Percentiles rank a stretch among this genome's conserved stretches.
phyloP scores from a whole-genome alignment of 2,888 invertebrate genomes.

The Eupithecia vulgata region DNA sequence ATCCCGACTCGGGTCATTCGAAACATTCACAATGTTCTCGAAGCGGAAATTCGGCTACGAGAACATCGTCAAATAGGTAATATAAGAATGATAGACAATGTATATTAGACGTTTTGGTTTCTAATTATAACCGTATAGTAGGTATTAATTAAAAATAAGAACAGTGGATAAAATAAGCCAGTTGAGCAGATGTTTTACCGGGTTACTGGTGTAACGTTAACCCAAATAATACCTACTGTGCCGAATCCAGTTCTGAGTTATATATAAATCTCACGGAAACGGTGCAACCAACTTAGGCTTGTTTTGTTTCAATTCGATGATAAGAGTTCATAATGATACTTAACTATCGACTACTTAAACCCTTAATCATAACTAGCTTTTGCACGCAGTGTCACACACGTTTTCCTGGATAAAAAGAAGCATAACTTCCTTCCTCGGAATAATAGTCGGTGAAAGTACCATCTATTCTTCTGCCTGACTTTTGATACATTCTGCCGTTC shows the following conservation, averaged over 20 bases:
- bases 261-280: slow-evolving; percentile 56
- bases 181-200: slow-evolving; percentile 54
- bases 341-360: too few species aligned
- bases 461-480: too few species aligned
- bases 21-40: too few species aligned
- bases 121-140: background rate
- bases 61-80: background rate
- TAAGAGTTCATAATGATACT: background rate
- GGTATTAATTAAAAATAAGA: slow-evolving; percentile 29
- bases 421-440: too few species aligned
- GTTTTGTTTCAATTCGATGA: slow-evolving; percentile 26
- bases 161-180: slow-evolving; percentile 36
- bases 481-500: too few species aligned
- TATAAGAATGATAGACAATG: background rate
- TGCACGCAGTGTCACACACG: too few species aligned
- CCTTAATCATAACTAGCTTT: too few species aligned
- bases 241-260: slow-evolving; percentile 63
- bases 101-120: background rate
- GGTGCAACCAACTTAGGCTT: slow-evolving; percentile 59
- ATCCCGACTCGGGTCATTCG: too few species aligned
- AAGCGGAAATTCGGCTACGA: too few species aligned
- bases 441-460: too few species aligned
- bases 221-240: slow-evolving; percentile 62
- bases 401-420: too few species aligned
- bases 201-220: slow-evolving; percentile 63